phyloP scores from a whole-genome alignment of 2,888 invertebrate genomes.

The Camptogramma bilineatum region DNA sequence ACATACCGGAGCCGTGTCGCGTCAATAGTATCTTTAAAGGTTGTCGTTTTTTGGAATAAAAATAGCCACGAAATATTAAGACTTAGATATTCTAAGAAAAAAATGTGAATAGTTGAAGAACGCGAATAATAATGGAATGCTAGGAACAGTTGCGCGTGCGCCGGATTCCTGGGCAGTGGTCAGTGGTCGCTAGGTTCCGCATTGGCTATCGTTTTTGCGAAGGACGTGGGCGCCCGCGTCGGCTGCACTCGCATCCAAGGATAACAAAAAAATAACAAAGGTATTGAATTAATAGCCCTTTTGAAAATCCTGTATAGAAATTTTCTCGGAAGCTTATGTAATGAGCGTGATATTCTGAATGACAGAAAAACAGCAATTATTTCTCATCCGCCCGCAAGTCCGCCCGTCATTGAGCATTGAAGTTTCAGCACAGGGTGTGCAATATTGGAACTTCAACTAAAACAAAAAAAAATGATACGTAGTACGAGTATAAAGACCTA shows the following conservation, averaged over 20 bases:
- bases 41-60: constrained; percentile 17
- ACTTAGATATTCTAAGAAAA: constrained; percentile 35
- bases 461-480: too few species aligned
- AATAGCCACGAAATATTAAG: constrained; percentile 9
- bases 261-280: constrained; percentile 16
- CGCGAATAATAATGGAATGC: constrained; percentile 66
- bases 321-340: not conserved
- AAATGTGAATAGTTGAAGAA: constrained; percentile 52
- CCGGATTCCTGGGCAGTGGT: constrained; percentile 63
- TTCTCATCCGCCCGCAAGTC: too few species aligned
- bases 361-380: too few species aligned
- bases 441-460: too few species aligned
- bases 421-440: not conserved
- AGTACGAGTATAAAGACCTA: too few species aligned
- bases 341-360: too few species aligned
- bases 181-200: constrained; percentile 64
- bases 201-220: constrained; percentile 65
- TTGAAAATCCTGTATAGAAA: not conserved
- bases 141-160: constrained; percentile 66
- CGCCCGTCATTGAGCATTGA: not conserved
- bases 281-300: not conserved
- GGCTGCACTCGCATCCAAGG: constrained; percentile 37
- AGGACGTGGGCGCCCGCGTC: constrained; percentile 50
- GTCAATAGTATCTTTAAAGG: constrained; percentile 44
- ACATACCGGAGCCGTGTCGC: constrained; percentile 66